Evolutionary conservation across 2,797 vertebrate genomes (phyloP).

Genomic region (Myotis daubentonii): DNA sequence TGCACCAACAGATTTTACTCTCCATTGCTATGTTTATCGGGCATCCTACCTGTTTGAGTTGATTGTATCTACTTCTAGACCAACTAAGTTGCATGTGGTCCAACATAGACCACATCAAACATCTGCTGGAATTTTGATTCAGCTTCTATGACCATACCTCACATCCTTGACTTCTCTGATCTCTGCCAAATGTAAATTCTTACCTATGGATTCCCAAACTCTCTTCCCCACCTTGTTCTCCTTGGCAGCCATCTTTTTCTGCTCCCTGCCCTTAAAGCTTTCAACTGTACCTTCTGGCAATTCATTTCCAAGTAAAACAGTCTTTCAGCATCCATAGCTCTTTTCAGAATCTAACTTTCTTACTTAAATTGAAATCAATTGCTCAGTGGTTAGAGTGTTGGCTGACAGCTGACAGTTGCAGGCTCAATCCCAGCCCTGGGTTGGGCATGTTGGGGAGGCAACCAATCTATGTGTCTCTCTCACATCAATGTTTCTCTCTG

Average conservation of each 20-base stretch:
- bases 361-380: not conserved
- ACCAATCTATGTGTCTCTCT: too few species aligned
- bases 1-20: not conserved
- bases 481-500: too few species aligned
- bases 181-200: not conserved
- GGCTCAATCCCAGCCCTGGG: too few species aligned
- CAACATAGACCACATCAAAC: not conserved
- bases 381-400: too few species aligned
- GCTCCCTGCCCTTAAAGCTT: not conserved
- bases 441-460: too few species aligned
- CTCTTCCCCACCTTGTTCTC: not conserved
- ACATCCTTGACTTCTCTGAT: not conserved
- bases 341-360: slow-evolving; percentile 20
- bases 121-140: not conserved
- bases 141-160: not conserved
- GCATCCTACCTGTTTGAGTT: not conserved
- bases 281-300: not conserved
- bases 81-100: not conserved
- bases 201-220: not conserved
- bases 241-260: not conserved
- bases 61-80: not conserved
- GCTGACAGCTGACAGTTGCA: too few species aligned
- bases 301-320: not conserved
- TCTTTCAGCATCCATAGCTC: not conserved
- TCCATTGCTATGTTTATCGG: not conserved